Evolutionary conservation across 2,888 invertebrate species (phyloP), one percentile per base, ranked within the genome.

Genomic region (Pristionchus japonicus): DNA sequence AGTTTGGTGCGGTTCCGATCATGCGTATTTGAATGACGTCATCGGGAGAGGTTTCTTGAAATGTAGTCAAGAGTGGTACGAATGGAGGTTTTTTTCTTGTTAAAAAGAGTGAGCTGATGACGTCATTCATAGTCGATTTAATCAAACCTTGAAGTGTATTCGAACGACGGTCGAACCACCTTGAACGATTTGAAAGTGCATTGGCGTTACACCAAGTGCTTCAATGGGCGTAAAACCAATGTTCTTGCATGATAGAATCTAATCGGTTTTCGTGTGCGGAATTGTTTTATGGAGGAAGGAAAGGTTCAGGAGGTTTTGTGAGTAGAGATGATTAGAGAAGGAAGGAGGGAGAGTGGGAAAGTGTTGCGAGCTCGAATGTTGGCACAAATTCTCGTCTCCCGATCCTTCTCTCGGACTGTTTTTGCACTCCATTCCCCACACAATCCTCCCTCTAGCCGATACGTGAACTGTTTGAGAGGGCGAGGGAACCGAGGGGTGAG

Each of bases 301-400:
- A 47, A 43, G 7, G 13, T 11, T 1, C 37, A 7, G 31, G 34
- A 15, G 70, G n/a, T 37, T 74, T 74, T 74, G 40, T 40, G 20
- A 74, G 70, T 74, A 70, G 17, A 70, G 70, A 40, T 70, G 70
- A 70, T 70, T 70, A 70, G 70, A 67, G 67, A 67, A 67, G 34
- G 74, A n/a, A 77, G 43, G 13, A 11, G 40, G 40, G 77, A 13
- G n/a, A 43, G 13, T n/a, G n/a, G n/a, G n/a, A 57, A 57, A 23
- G 43, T 77, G 77, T 77, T 77, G 77, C 43, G 77, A 47, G 74
- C 20, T 70, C 67, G 74, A 15, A 27, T 77, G 77, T 77, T 77
- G 43, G 77, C 77, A 77, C 77, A 77, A 77, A 43, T 47, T 77
- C 77, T 77, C 77, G 70, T 77, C 77, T 77, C 43, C 43, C 77